Evolutionary conservation across 2,888 invertebrate genomes (phyloP).

Genomic region (Drosophila greeni): DNA sequence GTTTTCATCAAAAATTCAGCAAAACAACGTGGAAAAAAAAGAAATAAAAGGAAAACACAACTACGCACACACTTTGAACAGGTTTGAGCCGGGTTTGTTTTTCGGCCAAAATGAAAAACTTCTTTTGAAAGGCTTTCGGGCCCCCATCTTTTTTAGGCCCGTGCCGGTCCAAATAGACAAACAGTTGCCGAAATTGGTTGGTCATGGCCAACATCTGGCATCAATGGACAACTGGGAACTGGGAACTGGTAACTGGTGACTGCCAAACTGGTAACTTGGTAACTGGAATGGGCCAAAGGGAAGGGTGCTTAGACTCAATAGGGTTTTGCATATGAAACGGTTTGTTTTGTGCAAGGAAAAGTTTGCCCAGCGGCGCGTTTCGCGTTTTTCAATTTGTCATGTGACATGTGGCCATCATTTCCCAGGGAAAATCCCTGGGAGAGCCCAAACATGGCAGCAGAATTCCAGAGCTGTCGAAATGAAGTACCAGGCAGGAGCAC

Average conservation of each 20-base stretch:
- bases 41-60: slow-evolving; percentile 1
- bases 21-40: slow-evolving; percentile 1
- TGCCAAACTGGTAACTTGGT: slow-evolving; percentile 1
- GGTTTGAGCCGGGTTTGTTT: slow-evolving; percentile 48
- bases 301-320: slow-evolving; percentile 46
- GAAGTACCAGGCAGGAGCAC: slow-evolving; percentile 6
- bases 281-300: slow-evolving; percentile 5
- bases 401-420: slow-evolving; percentile 32
- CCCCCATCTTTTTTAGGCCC: slow-evolving; percentile 20
- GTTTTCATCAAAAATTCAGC: slow-evolving; percentile 64
- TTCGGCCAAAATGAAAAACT: slow-evolving; percentile 48
- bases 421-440: background rate
- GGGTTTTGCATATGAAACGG: slow-evolving; percentile 67
- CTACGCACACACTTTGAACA: slow-evolving; percentile 24
- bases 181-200: slow-evolving; percentile 72
- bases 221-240: slow-evolving; percentile 9
- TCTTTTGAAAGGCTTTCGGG: slow-evolving; percentile 39
- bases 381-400: slow-evolving; percentile 60
- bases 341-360: slow-evolving; percentile 43
- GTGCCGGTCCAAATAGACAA: slow-evolving; percentile 60
- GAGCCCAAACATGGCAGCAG: background rate
- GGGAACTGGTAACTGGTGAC: background rate
- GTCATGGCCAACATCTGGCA: slow-evolving; percentile 56
- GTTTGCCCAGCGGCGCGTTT: slow-evolving; percentile 56
- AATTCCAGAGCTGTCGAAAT: slow-evolving; percentile 20